A percentile compares a stretch with the other conserved stretches of the same genome.
phyloP scores from a whole-genome alignment of 2,888 invertebrate genomes.

The Laspeyria flexula region DNA sequence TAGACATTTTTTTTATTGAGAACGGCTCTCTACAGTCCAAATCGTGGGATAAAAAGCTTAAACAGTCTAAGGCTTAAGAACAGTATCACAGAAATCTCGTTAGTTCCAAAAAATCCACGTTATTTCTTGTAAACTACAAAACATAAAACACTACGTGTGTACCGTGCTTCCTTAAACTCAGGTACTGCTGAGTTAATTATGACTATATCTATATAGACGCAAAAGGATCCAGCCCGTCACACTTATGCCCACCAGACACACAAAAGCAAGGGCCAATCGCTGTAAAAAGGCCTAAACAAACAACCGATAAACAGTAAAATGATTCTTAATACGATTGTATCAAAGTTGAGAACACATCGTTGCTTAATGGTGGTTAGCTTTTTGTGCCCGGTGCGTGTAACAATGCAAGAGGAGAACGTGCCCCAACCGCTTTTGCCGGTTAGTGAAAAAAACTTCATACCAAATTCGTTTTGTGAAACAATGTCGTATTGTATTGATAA shows the following conservation, averaged over 20 bases:
- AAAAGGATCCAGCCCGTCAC: constrained; percentile 83
- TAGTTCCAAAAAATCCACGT: no score
- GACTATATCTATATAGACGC: constrained; percentile 65
- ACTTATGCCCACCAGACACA: constrained; percentile 80
- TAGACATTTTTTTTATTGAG: no score
- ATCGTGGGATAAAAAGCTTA: no score
- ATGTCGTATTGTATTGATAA: constrained; percentile 30
- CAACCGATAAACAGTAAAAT: constrained; percentile 54
- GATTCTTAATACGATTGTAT: constrained; percentile 59
- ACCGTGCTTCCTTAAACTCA: constrained; percentile 64
- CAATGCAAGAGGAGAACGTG: constrained; percentile 81
- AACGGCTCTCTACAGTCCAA: no score
- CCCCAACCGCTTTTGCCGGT: constrained; percentile 79
- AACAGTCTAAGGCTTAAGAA: no score
- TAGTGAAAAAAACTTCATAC: constrained; percentile 67
- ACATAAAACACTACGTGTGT: constrained; percentile 60
- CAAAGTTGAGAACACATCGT: constrained; percentile 62
- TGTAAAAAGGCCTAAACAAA: constrained; percentile 63
- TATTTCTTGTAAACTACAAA: neutral
- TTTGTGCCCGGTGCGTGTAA: constrained; percentile 54
- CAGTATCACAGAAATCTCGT: no score
- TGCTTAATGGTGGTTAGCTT: constrained; percentile 52
- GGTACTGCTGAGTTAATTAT: constrained; percentile 82
- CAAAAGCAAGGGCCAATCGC: constrained; percentile 73
- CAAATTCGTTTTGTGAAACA: constrained; percentile 51